phyloP scores from a whole-genome alignment of 2,888 invertebrate species.

The Pilophorus perplexus region DNA sequence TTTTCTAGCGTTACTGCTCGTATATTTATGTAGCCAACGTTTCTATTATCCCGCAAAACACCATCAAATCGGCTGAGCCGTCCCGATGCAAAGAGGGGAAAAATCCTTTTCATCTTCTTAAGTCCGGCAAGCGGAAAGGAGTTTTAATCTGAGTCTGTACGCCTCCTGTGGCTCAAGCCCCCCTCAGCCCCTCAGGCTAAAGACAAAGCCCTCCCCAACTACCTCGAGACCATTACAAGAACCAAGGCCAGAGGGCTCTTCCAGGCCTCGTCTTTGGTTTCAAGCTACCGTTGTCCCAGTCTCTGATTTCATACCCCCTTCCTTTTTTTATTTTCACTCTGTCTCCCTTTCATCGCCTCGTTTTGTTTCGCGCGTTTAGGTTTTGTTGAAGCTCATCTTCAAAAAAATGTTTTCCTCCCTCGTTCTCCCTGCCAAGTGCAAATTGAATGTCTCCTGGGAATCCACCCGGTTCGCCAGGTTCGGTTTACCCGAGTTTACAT shows the following conservation, averaged over 20 bases:
- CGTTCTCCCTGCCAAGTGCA: not conserved
- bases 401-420: not conserved
- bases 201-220: constrained; percentile 6
- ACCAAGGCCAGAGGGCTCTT: constrained; percentile 24
- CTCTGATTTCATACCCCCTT: constrained; percentile 30
- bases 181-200: constrained; percentile 19
- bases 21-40: no score
- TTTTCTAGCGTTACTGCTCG: no score
- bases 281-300: constrained; percentile 30
- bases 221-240: constrained; percentile 9
- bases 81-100: no score
- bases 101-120: constrained; percentile 14
- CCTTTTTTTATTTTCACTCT: constrained; percentile 20
- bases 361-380: constrained; percentile 25
- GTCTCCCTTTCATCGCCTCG: constrained; percentile 20
- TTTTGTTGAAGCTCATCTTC: constrained; percentile 10
- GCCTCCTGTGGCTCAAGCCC: constrained; percentile 15
- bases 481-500: no score
- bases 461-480: no score
- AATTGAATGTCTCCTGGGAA: no score
- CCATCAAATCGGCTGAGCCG: no score
- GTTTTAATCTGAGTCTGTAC: constrained; percentile 22
- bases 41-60: no score
- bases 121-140: constrained; percentile 17
- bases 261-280: constrained; percentile 29